Percentiles rank a stretch among this genome's conserved stretches.
These are phyloP conservation scores for Campoletis raptor DNA, from an alignment of 2,888 invertebrate genomes.

Conservation along the genomic window DNA sequence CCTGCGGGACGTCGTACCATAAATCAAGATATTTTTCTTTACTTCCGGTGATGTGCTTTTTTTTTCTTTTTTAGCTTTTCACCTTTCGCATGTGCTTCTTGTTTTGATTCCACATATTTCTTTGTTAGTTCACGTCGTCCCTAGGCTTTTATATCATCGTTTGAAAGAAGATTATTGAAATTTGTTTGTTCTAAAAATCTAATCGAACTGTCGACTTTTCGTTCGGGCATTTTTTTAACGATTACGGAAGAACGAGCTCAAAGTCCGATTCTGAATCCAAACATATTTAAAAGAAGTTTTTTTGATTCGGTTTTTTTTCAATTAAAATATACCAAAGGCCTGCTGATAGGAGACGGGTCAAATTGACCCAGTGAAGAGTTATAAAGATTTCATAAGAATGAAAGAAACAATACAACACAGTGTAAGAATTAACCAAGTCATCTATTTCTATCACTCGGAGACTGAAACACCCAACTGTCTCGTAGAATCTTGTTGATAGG, in stretches of 20 bases:
- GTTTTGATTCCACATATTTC: background rate
- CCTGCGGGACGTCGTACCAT: conserved; percentile 51
- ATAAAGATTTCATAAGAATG: background rate
- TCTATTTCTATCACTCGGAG: conserved; percentile 25
- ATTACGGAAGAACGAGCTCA: background rate
- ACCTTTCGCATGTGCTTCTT: conserved; percentile 8
- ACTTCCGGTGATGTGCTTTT: background rate
- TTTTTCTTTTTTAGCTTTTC: background rate
- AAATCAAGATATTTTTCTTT: conserved; percentile 59
- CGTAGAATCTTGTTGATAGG: conserved; percentile 51
- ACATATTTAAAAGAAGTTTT: too few species aligned
- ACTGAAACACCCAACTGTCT: background rate
- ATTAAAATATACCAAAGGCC: too few species aligned
- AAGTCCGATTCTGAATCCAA: background rate
- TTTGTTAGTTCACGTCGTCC: background rate
- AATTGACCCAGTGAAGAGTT: too few species aligned
- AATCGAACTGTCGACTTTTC: background rate
- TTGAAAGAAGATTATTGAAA: background rate
- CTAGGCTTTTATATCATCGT: background rate
- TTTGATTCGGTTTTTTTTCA: too few species aligned
- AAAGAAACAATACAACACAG: background rate
- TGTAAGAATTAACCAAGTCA: conserved; percentile 23
- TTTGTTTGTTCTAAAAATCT: background rate
- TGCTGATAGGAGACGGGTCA: too few species aligned
- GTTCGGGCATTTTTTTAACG: background rate